A percentile compares a stretch with the other conserved stretches of the same genome.
These are phyloP conservation scores for Dasypogon diadema DNA, from an alignment of 2,888 invertebrate genomes.

Conservation along the genomic window DNA sequence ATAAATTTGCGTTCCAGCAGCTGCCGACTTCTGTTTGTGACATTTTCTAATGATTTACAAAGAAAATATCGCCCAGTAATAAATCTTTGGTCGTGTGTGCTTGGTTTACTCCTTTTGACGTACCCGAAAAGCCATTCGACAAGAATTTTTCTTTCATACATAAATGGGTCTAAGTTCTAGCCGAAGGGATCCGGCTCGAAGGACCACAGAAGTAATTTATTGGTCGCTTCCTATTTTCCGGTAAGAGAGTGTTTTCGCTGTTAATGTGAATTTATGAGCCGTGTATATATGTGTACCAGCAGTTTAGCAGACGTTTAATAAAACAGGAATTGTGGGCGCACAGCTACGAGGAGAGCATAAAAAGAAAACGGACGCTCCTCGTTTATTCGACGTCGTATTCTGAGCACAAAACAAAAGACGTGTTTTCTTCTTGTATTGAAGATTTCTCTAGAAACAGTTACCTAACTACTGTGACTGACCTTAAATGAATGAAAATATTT, in stretches of 20 bases:
- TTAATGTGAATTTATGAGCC: constrained; percentile 41
- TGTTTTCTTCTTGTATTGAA: too few relatives aligned
- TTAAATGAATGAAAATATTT: constrained; percentile 38
- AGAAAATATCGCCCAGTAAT: constrained; percentile 36
- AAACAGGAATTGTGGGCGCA: constrained; percentile 7
- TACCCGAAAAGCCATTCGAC: constrained; percentile 24
- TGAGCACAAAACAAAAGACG: too few relatives aligned
- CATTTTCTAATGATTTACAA: constrained; percentile 44
- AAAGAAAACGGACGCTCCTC: constrained; percentile 1
- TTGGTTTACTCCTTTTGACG: constrained; percentile 23
- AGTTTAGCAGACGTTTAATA: constrained; percentile 19
- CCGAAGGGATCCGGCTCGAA: constrained; percentile 23
- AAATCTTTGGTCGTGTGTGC: constrained; percentile 30
- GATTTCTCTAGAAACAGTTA: too few relatives aligned
- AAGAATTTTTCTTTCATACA: background rate
- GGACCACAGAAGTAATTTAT: constrained; percentile 33
- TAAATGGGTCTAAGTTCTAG: constrained; percentile 5
- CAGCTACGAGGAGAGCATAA: background rate
- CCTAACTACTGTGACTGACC: constrained; percentile 14
- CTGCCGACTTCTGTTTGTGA: constrained; percentile 15
- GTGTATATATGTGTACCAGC: background rate
- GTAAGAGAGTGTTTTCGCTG: constrained; percentile 40
- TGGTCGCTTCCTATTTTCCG: constrained; percentile 40
- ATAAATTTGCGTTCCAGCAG: constrained; percentile 31
- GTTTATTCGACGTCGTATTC: background rate